Base-by-base conservation (phyloP, 2,797 vertebrate genomes). In the Moxostoma hubbsi region DNA sequence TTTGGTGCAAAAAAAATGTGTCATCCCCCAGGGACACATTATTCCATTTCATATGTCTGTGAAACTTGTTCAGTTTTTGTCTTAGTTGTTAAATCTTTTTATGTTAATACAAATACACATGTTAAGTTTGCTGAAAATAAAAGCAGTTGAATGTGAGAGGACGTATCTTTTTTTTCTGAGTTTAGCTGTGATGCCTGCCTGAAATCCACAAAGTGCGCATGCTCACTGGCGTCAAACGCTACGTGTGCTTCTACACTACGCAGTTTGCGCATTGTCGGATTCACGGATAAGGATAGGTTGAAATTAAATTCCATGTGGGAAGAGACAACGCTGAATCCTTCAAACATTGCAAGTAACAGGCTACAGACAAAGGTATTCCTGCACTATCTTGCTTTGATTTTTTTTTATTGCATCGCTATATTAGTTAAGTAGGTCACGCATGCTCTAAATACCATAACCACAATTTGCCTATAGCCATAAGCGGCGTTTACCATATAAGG, bases 401-500 rank as follows among this genome's bases (percentile, higher is more conserved):
- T 9, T 24, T 0, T 9, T 63, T 4, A 24, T 46, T 47, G 57
- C 43, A 1, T 47, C n/a, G 16, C n/a, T 69, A 58, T 66, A n/a
- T n/a, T 59, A 54, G 80, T 82, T 85, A 82, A 80, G 84, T 75
- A 55, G 43, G 69, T 72, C 47, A 63, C 45, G n/a, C 50, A 13
- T 50, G 58, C 6, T 49, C 15, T 59, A 5, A 50, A 45, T 36
- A 54, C n/a, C 12, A n/a, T 11, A n/a, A 43, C 12, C 2, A 9
- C 62, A 10, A 12, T 43, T 59, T n/a, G 9, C 36, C 36, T 36
- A 36, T 36, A 74, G 43, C 46, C 47, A 62, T 13, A 50, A 64
- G 46, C 47, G 57, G 7, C 13, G 10, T 66, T 79, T 84, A 84
- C 90, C 90, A 87, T 90, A 90, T 89, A 92, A 86, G 89, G 88